Evolutionary conservation across 2,888 invertebrate genomes (phyloP).

Genomic region (Drosophila prolongata): DNA sequence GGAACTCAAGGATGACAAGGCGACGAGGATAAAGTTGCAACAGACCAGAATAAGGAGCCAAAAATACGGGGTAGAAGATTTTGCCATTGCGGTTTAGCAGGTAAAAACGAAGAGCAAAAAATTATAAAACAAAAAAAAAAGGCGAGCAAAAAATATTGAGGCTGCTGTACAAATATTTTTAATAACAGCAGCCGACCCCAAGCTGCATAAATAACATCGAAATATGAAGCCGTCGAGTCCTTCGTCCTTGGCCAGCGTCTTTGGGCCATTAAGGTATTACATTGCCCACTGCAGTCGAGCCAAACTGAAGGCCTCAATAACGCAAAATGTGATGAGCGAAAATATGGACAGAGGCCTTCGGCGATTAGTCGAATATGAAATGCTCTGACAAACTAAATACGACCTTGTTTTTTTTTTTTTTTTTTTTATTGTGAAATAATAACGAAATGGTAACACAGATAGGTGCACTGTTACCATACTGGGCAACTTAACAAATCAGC

Average conservation of each 20-base stretch:
- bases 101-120: slow-evolving; percentile 7
- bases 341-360: background rate
- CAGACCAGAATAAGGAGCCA: slow-evolving; percentile 23
- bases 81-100: slow-evolving; percentile 33
- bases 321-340: background rate
- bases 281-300: slow-evolving; percentile 41
- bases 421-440: no score
- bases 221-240: slow-evolving; percentile 60
- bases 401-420: no score
- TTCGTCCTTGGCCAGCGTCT: slow-evolving; percentile 62
- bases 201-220: slow-evolving; percentile 70
- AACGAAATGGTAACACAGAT: no score
- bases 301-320: slow-evolving; percentile 12
- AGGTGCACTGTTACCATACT: no score
- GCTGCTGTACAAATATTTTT: slow-evolving; percentile 63
- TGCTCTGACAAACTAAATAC: background rate
- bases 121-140: background rate
- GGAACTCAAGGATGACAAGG: slow-evolving; percentile 33
- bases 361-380: background rate
- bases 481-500: no score
- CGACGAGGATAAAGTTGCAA: slow-evolving; percentile 42
- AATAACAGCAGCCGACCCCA: slow-evolving; percentile 53
- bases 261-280: slow-evolving; percentile 71
- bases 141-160: slow-evolving; percentile 1
- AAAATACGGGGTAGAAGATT: background rate